Evolutionary conservation across 2,797 vertebrate species (phyloP), one percentile per base, ranked within the genome.

Genomic region (Peromyscus attwateri): DNA sequence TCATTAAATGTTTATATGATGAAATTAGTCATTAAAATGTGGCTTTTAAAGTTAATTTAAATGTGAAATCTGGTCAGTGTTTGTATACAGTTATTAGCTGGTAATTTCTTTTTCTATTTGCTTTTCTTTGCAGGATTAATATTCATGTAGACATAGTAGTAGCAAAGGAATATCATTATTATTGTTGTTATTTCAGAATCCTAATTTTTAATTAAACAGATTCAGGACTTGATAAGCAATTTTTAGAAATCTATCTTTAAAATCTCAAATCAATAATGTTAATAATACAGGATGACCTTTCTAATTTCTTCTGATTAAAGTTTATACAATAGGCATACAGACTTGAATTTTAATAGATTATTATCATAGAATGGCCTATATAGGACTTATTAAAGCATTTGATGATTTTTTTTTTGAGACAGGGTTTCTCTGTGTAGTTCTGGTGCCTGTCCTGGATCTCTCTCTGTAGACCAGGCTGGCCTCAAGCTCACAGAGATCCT

Each of bases 61-160:
- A 57, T 94, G 62, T 84, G 2, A 40, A 52, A 79, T 52, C 29
- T 83, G 27, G 25, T 68, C 46, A 77, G 37, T 68, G 34, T 87
- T 94, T 71, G 12, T 64, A 75, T 83, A 27, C 1, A 46, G 25
- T 55, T 79, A 75, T 85, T 92, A 40, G 1, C 12, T 83, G 87
- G 11, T 70, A 73, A 70, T 93, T 70, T 80, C 40, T 88, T 90
- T 93, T 40, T 87, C 5, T 83, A 6, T 75, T 87, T 82, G 6
- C 10, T 87, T 96, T 90, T 73, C 66, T 93, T 75, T 85, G 31
- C 46, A 93, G 90, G 92, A 90, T 79, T 96, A 71, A 77, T 82
- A 68, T 10, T 52, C 29, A 77, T 49, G 9, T 14, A 76, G 23
- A 77, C 13, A 43, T 13, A 52, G 10, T 77, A 60, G 13, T 34